These are phyloP conservation scores for Pteria penguin DNA, from an alignment of 2,888 invertebrate species.

Conservation along the genomic window DNA sequence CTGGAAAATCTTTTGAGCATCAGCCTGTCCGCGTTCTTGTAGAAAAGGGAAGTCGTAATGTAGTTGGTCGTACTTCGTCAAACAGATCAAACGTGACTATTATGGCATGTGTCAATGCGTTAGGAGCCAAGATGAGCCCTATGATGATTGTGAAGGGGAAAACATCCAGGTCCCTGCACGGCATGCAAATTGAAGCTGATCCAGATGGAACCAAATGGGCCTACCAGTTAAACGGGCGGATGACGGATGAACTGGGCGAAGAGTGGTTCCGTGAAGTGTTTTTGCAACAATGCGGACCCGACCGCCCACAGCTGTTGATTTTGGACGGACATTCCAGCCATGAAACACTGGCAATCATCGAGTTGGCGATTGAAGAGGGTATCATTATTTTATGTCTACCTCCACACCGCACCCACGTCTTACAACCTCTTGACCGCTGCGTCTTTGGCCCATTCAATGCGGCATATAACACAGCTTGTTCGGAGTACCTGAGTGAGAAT, in stretches of 20 bases:
- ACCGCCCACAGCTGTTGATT: conserved; percentile 58
- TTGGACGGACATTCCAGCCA: conserved; percentile 57
- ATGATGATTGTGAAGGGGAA: conserved; percentile 55
- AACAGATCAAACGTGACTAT: conserved; percentile 9
- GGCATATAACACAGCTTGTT: conserved; percentile 44
- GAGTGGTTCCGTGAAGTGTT: conserved; percentile 57
- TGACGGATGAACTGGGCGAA: conserved; percentile 51
- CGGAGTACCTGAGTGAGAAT: conserved; percentile 34
- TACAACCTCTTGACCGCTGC: conserved; percentile 45
- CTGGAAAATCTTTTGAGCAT: conserved; percentile 30
- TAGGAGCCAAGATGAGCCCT: conserved; percentile 45
- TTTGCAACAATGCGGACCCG: conserved; percentile 49
- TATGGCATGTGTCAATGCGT: conserved; percentile 6
- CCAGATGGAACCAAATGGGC: conserved; percentile 46
- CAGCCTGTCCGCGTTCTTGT: conserved; percentile 15
- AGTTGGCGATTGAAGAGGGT: conserved; percentile 45
- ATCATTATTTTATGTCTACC: conserved; percentile 45
- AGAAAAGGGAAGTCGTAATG: conserved; percentile 11
- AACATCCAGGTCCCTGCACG: conserved; percentile 42
- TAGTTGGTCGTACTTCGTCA: conserved; percentile 13
- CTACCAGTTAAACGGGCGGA: conserved; percentile 57
- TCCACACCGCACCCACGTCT: conserved; percentile 43
- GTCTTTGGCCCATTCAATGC: conserved; percentile 48
- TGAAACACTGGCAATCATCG: conserved; percentile 48
- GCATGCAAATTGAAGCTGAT: conserved; percentile 39